Conservation (phyloP, 2,113 vertebrate species). For the Phalacrocorax carbo region DNA sequence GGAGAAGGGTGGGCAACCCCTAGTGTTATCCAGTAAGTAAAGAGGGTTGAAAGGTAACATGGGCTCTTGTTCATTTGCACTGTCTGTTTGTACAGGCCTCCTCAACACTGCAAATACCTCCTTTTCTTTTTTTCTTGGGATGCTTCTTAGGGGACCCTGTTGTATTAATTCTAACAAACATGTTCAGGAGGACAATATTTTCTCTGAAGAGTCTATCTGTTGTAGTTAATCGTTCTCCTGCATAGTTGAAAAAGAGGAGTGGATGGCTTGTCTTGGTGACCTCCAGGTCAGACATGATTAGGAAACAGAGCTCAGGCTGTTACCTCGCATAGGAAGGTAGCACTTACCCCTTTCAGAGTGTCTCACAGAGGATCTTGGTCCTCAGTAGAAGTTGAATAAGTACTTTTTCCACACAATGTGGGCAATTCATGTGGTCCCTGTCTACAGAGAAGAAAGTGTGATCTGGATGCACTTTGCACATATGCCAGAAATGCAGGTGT, state of each 20-base stretch:
- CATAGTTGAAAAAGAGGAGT: neutral
- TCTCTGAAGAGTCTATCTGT: neutral
- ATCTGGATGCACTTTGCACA: neutral
- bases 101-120: neutral
- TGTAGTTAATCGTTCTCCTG: neutral
- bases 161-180: neutral
- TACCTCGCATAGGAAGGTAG: neutral
- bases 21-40: constrained; percentile 3
- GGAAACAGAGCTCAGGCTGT: neutral
- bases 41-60: neutral
- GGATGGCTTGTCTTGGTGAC: neutral
- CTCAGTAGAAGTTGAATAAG: neutral
- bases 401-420: neutral
- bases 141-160: neutral
- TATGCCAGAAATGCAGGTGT: neutral
- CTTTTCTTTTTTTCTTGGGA: neutral
- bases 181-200: neutral
- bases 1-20: constrained; percentile 39
- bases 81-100: neutral
- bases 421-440: neutral
- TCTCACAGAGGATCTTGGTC: neutral
- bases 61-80: constrained; percentile 6
- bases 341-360: neutral
- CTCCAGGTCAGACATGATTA: neutral
- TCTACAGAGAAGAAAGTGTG: neutral